phyloP scores from a whole-genome alignment of 2,888 invertebrate genomes.

The Platycheirus rosarum region DNA sequence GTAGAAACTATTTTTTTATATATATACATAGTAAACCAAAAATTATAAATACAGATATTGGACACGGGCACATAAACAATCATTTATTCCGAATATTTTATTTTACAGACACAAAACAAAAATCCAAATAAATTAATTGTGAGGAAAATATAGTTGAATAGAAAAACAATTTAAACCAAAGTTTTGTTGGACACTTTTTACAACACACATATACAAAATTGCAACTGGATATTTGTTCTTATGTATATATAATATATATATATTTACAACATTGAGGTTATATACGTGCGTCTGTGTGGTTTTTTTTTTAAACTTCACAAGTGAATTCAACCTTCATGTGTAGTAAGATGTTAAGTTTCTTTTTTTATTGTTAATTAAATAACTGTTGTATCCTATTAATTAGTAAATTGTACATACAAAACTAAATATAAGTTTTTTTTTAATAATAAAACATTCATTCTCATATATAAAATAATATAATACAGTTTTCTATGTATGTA shows the following conservation, averaged over 20 bases:
- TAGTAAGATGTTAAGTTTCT: slow-evolving; percentile 14
- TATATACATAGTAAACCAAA: neutral
- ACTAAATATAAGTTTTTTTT: slow-evolving; percentile 23
- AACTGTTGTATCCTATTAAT: slow-evolving; percentile 7
- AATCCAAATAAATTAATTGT: neutral
- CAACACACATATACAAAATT: neutral
- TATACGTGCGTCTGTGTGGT: slow-evolving; percentile 34
- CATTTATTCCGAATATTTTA: slow-evolving; percentile 46
- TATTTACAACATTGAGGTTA: slow-evolving; percentile 46
- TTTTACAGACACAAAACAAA: slow-evolving; percentile 29
- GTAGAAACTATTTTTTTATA: neutral
- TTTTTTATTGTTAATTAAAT: slow-evolving; percentile 9
- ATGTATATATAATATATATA: slow-evolving; percentile 1
- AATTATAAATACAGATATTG: slow-evolving; percentile 10
- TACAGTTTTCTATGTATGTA: neutral
- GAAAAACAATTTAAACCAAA: neutral
- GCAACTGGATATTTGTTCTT: neutral
- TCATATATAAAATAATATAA: slow-evolving; percentile 28
- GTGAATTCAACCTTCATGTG: slow-evolving; percentile 31
- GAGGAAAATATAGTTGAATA: neutral
- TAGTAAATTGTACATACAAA: slow-evolving; percentile 29
- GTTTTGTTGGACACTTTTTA: slow-evolving; percentile 1
- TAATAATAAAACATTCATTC: slow-evolving; percentile 40
- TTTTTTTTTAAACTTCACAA: slow-evolving; percentile 27
- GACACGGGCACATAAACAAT: slow-evolving; percentile 41